Evolutionary conservation across 2,888 invertebrate genomes (phyloP), one percentile per base, ranked within the genome.

Genomic region (Myopa tessellatipennis): DNA sequence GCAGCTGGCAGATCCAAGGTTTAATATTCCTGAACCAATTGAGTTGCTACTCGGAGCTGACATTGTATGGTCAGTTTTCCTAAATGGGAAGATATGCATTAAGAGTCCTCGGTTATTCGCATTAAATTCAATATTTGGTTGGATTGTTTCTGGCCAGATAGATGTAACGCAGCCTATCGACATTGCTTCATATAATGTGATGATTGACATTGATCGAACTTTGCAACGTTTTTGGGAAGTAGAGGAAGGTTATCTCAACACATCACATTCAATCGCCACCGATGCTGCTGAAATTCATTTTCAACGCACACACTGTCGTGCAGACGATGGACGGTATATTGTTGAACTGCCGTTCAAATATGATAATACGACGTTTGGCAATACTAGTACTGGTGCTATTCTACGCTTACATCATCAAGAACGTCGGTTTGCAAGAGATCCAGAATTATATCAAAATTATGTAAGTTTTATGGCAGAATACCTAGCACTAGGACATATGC

Each of bases 191-290:
- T 72, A 38, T 40, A 58, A 7, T 14, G 36, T 72, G 38, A 40
- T 12, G 18, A 12, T 40, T 72, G 72, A 61, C 58, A 12, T 73
- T 38, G 72, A 73, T 40, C 38, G 18, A 40, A 63, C 12, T 12
- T 65, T 74, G 45, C 63, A 52, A 52, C 50, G 52, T 10, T 74
- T 74, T 74, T 74, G 65, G 74, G 63, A 65, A n/a, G 45, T 74
- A 34, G 74, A 74, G n/a, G 74, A 65, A 14, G 65, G 38, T 16
- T 7, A 65, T 36, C 65, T 65, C 12, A 65, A 65, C 16, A 65
- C 65, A 14, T 38, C 36, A 14, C 3, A 65, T 65, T 34, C 38
- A 65, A 3, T 65, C 16, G 16, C 12, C 12, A 38, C 36, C 38
- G 65, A 65, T 65, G 38, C 65, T 8, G 65, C 65, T 65, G 65